A percentile compares a stretch with the other conserved stretches of the same genome.
phyloP scores from a whole-genome alignment of 2,888 invertebrate species.

The Torymus texanus region DNA sequence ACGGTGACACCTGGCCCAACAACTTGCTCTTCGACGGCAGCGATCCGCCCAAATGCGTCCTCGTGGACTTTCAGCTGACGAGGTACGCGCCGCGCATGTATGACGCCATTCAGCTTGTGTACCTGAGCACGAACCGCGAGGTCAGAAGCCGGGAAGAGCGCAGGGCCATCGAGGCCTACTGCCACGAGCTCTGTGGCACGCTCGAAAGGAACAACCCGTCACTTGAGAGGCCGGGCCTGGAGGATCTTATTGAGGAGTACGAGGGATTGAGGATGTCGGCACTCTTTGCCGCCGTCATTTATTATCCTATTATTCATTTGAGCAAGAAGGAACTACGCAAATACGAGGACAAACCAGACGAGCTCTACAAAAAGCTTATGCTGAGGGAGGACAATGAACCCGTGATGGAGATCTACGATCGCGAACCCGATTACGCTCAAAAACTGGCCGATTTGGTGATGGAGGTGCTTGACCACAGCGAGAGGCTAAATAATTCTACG shows the following conservation, averaged over 20 bases:
- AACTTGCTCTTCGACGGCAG: constrained; percentile 28
- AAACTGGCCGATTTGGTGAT: constrained; percentile 62
- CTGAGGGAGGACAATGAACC: constrained; percentile 57
- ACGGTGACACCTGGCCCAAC: constrained; percentile 43
- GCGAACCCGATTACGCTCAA: constrained; percentile 57
- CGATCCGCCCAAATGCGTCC: not conserved
- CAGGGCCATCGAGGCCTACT: constrained; percentile 26
- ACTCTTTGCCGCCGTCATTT: constrained; percentile 61
- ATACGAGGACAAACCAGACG: constrained; percentile 44
- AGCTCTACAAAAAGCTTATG: constrained; percentile 56
- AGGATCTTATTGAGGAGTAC: constrained; percentile 61
- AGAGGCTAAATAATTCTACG: constrained; percentile 46
- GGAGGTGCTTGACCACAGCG: constrained; percentile 60
- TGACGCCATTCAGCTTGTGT: constrained; percentile 23
- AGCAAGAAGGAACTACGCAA: constrained; percentile 58
- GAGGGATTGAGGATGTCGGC: constrained; percentile 65
- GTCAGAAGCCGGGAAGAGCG: not conserved
- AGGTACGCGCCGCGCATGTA: constrained; percentile 25
- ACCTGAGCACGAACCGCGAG: constrained; percentile 16
- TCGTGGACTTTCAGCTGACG: constrained; percentile 46
- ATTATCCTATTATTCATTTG: constrained; percentile 63
- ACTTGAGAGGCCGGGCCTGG: constrained; percentile 64
- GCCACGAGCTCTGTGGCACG: constrained; percentile 58
- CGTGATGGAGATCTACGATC: constrained; percentile 54
- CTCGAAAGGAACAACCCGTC: constrained; percentile 23